Evolutionary conservation across 2,888 invertebrate genomes (phyloP), one percentile per base, ranked within the genome.

Genomic region (Diarsia rubi): DNA sequence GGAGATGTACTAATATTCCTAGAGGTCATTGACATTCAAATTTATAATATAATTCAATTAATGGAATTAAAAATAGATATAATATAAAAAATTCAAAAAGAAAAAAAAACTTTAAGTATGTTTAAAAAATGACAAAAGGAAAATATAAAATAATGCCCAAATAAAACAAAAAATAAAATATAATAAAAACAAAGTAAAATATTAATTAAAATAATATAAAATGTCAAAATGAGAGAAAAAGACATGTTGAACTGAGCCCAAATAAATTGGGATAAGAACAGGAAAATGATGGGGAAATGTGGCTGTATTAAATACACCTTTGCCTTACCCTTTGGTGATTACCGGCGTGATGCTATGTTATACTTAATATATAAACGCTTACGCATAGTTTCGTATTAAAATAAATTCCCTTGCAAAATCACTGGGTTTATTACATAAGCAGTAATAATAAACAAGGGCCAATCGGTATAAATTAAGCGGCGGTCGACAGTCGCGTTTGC

Each of bases 401-500:
- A 93, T 92, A 91, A 92, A 93, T 93, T 93, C 89, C 90, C 92
- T 92, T 89, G 92, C 92, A 91, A 93, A 92, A 90, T 89, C 89
- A 88, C 85, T 88, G 87, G 89, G 90, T 93, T 93, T 93, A 94
- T 92, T 91, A 93, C 89, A 93, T 92, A 93, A 92, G 85, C 91
- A 89, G 89, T 69, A 89, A 92, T 92, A 93, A 93, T 94, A 93
- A 94, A 95, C 92, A 91, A 91, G 89, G 89, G 78, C 90, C 93
- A 91, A 93, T 92, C 89, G 91, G 90, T 93, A 95, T 95, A 95
- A 95, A 95, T 95, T 92, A 94, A 87, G 88, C 82, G 71, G 82
- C 70, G 88, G 87, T 82, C 84, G 94, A 94, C 94, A 93, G 92
- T 84, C 91, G 90, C 91, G 91, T 92, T 93, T 92, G 92, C 91